Base-by-base conservation (phyloP, 2,113 vertebrate genomes). In the Zingel zingel region DNA sequence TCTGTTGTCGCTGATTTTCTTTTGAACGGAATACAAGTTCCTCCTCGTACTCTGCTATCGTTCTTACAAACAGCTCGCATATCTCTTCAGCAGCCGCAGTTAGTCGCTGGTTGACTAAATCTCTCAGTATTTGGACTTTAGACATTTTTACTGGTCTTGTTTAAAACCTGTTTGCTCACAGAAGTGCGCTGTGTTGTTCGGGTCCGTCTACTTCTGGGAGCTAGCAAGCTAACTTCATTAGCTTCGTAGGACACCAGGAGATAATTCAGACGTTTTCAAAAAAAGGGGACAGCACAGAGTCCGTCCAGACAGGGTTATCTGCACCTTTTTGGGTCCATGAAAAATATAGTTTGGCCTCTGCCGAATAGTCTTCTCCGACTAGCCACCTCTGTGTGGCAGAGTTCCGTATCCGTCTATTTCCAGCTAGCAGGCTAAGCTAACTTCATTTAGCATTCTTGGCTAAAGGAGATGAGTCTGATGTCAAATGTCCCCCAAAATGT, bases 31-130 rank as follows among this genome's bases (percentile, higher is more conserved):
- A 4, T 14, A 48, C 14, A 4, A 73, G 36, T 8, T 84, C 54
- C 79, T 79, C 58, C 50, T 86, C 84, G 33, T 82, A 78, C n/a
- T 86, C 74, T 14, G 43, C 62, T 21, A 79, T 63, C 1, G 74
- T 82, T 21, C 74, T 73, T 36, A 75, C 75, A 13, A 86, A 62
- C 54, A 58, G 27, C n/a, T 1, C n/a, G n/a, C 18, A 75, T 2
- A 67, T 81, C 21, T 81, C 70, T 3, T 66, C 79, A 47, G 69
- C 63, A 7, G 79, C 70, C 0, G 30, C 43, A 25, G 10, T 59
- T 0, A 74, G 79, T 21, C 78, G 27, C 79, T 66, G 53, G 13
- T 27, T 53, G 7, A 81, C 43, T 0, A 73, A 50, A 1, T 3
- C 12, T 36, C 45, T 67, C 70, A 67, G 12, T 15, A 4, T 39